Conservation (phyloP, 2,113 vertebrate genomes). For the Salvator merianae region DNA sequence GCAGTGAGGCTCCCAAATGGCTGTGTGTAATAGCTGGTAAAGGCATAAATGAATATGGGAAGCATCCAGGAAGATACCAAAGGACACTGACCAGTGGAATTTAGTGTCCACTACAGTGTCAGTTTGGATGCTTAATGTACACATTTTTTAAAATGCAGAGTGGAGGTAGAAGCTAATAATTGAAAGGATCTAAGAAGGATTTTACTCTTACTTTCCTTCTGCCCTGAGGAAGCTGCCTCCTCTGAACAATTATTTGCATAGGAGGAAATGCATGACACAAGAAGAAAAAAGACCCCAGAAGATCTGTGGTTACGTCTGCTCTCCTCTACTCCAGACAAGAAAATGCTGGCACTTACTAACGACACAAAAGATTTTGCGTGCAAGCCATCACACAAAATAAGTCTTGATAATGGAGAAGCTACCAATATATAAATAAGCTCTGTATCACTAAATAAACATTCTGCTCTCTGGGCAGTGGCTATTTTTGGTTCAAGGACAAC, state of each 20-base stretch:
- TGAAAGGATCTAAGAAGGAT: neutral
- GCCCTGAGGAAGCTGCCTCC: neutral
- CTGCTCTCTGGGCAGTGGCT: neutral
- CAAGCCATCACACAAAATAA: neutral
- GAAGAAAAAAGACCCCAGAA: neutral
- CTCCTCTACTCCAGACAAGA: neutral
- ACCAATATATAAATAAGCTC: neutral
- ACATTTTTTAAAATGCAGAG: neutral
- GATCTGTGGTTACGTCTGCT: neutral
- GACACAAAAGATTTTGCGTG: neutral
- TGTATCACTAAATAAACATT: neutral
- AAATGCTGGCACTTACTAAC: too few species aligned
- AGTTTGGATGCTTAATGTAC: neutral
- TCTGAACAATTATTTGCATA: neutral
- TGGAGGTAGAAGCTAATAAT: neutral
- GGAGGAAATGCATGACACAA: neutral
- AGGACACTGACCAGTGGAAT: too few species aligned
- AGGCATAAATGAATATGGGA: too few species aligned
- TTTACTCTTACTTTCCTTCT: neutral
- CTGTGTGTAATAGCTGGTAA: too few species aligned
- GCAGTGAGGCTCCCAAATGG: too few species aligned
- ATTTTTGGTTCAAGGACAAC: slow-evolving; percentile 11
- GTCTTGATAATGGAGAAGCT: neutral
- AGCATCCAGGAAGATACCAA: too few species aligned
- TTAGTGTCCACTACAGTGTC: neutral